Conservation (phyloP, 92 coral and sea anemone species). For the Zoanthus solanderi region DNA sequence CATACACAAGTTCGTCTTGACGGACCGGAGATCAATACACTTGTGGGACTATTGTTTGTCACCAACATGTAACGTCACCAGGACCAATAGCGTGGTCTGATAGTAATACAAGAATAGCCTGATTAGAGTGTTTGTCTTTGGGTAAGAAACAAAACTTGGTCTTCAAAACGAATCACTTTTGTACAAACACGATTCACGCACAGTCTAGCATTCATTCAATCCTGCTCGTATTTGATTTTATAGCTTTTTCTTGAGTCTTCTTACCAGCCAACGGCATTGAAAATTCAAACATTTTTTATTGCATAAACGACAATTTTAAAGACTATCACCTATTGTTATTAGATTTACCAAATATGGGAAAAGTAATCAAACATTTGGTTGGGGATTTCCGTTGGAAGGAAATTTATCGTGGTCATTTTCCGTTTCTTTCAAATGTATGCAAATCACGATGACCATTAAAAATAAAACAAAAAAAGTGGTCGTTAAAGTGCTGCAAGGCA, state of each 20-base stretch:
- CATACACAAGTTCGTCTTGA: slow-evolving; percentile 59
- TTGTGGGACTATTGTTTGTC: slow-evolving; percentile 78
- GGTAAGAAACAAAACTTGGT: slow-evolving; percentile 56
- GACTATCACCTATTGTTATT: slow-evolving; percentile 72
- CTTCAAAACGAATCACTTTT: slow-evolving; percentile 64
- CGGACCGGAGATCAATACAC: slow-evolving; percentile 82
- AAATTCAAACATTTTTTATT: slow-evolving; percentile 16
- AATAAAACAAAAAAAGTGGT: slow-evolving; percentile 19
- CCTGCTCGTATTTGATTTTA: background rate
- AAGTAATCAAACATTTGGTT: slow-evolving; percentile 75
- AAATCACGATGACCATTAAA: slow-evolving; percentile 61
- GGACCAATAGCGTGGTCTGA: slow-evolving; percentile 68
- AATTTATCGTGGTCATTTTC: slow-evolving; percentile 86
- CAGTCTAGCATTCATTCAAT: slow-evolving; percentile 2
- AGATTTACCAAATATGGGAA: slow-evolving; percentile 85
- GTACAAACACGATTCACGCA: slow-evolving; percentile 60
- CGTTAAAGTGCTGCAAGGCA: slow-evolving; percentile 16
- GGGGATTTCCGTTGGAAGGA: slow-evolving; percentile 92
- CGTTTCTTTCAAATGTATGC: slow-evolving; percentile 83
- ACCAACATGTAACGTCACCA: slow-evolving; percentile 89
- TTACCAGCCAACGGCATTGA: background rate
- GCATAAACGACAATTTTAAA: slow-evolving; percentile 55
- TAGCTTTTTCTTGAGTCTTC: background rate
- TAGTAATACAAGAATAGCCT: slow-evolving; percentile 64
- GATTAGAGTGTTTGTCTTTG: slow-evolving; percentile 78